Evolutionary conservation across 2,113 vertebrate genomes (phyloP).

Genomic region (Tragelaphus strepsiceros): DNA sequence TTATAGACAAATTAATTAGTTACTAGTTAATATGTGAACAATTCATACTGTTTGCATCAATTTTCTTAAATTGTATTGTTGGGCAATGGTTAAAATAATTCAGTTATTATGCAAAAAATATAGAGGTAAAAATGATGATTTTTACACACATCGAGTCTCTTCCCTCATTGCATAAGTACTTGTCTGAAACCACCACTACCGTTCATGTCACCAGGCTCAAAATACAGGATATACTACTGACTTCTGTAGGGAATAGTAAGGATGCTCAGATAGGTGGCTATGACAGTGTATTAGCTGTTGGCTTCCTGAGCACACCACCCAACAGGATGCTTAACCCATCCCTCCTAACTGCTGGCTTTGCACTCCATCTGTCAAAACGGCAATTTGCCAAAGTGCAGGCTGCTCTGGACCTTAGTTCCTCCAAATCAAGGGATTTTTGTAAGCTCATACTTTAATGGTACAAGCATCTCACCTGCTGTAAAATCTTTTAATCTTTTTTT

Average conservation of each 20-base stretch:
- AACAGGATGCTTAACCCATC: neutral
- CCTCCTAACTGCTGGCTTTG: conserved; percentile 45
- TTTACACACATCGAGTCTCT: neutral
- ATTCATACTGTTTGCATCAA: neutral
- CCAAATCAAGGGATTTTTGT: neutral
- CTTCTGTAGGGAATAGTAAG: neutral
- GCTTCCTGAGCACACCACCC: neutral
- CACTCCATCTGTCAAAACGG: conserved; percentile 71
- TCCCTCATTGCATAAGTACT: neutral
- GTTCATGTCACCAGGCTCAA: neutral
- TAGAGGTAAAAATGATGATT: neutral
- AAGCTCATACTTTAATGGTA: neutral
- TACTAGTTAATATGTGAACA: neutral
- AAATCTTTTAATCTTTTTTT: neutral
- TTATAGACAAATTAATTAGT: neutral
- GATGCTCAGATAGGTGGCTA: neutral
- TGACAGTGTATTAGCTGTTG: conserved; percentile 32
- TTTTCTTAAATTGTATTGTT: neutral
- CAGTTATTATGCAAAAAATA: neutral
- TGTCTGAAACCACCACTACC: neutral
- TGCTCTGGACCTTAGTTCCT: neutral
- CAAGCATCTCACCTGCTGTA: neutral
- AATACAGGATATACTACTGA: too few relatives aligned
- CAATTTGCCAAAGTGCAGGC: conserved; percentile 54
- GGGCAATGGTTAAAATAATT: neutral